Base-by-base conservation (phyloP, 2,113 vertebrate species). In the Echinops telfairi region DNA sequence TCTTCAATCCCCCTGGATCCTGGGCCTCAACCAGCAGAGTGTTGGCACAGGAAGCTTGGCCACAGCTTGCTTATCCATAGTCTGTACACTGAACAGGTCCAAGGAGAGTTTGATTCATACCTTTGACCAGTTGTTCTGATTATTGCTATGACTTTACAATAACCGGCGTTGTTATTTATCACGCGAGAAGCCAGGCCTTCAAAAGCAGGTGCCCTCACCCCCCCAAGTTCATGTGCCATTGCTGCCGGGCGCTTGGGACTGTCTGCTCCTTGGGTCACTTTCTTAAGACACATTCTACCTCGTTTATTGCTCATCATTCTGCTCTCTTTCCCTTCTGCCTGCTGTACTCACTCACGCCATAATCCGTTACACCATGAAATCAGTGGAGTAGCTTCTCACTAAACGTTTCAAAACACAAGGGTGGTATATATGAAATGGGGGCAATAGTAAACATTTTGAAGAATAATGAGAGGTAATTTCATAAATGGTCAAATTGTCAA, bases 121-220 rank as follows among this genome's bases (percentile, higher is more conserved):
- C 86, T 90, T 86, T 83, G 38, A 62, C 20, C 36, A 47, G 57
- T 85, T 82, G 14, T 31, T 93, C 23, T 94, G 75, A 43, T 90
- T 78, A 71, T 60, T 40, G 17, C 43, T 57, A 43, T 8, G 40
- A 15, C 4, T 95, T 86, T 89, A 79, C 89, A 58, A 85, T 38
- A 4, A 47, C n/a, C 25, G 6, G 64, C n/a, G 84, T 68, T 78
- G 25, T 57, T 43, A 78, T 78, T 5, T 20, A 14, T 47, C 73
- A 36, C 70, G 25, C 79, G 73, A 76, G 64, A 92, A 6, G 25
- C 7, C 23, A 82, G 38, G 40, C 9, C 36, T 75, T 15, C 62
- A 36, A 23, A 58, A 12, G 0, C 9, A n/a, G 84, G 33, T 66
- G 43, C 2, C 29, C 6, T 36, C 23, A 62, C 15, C 57, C 31